Base-by-base conservation (phyloP, 1,140 invertebrate genomes). In the Zophobas morio region DNA sequence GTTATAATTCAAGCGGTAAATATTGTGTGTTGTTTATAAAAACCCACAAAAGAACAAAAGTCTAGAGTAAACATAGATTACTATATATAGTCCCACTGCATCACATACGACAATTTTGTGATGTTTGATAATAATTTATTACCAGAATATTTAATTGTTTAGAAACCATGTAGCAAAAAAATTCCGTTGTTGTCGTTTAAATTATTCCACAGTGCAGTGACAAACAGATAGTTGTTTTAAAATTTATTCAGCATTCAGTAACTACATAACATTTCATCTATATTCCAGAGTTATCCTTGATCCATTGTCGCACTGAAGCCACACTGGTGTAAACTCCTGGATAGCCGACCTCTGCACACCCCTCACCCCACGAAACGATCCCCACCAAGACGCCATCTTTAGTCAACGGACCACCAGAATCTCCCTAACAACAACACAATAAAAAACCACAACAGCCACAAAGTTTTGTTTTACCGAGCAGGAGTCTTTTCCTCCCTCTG, bases 361-460 rank as follows among this genome's bases (percentile, higher is more conserved):
- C 89, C 63, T 87, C 84, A 0, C 90, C 90, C 86, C 88, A 90
- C 32, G 89, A 89, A 2, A 88, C 87, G 4, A 91, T 81, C 3
- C 91, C 91, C 20, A 86, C 86, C 0, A 91, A 81, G 33, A 84
- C 80, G 20, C 80, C 81, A 51, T 81, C 70, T 63, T 42, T 54
- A 1, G 36, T 74, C 46, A 53, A 39, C 60, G 66, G 54, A 60
- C 75, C 63, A 39, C 75, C 75, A 8, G 63, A 71, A 40, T 71
- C 75, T 33, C 63, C 63, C 36, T 71, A 70, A 70, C 39, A 35
- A 70, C 6, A 70, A 4, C 32, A 70, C n/a, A 40, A 40, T 74
- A 39, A 6, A 39, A 57, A 57, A 60, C 33, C 32, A 33, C 32
- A 36, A 35, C 37, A 2, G 6, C 6, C 4, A 6, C 37, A 35